Conservation (phyloP, 30 jellyfish, hydroid and myxozoan genomes). For the Pseudorhiza aurosa region DNA sequence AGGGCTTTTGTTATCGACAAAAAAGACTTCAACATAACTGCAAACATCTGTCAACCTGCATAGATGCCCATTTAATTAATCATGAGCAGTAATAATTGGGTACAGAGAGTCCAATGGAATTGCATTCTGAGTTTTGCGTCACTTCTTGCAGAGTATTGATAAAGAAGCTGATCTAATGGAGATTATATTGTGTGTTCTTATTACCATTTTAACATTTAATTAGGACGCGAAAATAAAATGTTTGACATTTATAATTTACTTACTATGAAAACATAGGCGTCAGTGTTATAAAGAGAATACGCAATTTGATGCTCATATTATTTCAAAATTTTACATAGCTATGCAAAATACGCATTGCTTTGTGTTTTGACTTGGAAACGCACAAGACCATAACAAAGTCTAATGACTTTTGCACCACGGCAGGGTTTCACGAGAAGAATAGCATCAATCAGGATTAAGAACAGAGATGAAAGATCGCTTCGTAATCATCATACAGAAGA, state of each 20-base stretch:
- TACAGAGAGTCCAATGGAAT: neutral
- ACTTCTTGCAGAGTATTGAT: neutral
- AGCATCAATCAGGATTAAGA: too few species aligned
- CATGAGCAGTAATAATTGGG: neutral
- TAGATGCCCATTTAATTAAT: neutral
- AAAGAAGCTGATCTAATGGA: neutral
- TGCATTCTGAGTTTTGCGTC: neutral
- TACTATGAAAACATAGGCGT: neutral
- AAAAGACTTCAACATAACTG: neutral
- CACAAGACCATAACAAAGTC: neutral
- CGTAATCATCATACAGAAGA: too few species aligned
- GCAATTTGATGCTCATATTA: neutral
- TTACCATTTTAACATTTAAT: neutral
- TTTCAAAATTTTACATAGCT: neutral
- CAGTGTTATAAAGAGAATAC: neutral
- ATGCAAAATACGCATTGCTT: neutral
- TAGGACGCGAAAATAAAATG: neutral
- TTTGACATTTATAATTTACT: neutral
- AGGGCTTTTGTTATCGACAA: neutral
- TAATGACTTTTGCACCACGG: neutral
- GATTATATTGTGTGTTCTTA: neutral
- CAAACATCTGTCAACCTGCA: neutral
- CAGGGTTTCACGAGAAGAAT: too few species aligned
- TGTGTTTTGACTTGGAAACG: neutral
- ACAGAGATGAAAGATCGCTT: too few species aligned